Evolutionary conservation across 2,113 vertebrate species (phyloP).

Genomic region (Halcyon senegalensis): DNA sequence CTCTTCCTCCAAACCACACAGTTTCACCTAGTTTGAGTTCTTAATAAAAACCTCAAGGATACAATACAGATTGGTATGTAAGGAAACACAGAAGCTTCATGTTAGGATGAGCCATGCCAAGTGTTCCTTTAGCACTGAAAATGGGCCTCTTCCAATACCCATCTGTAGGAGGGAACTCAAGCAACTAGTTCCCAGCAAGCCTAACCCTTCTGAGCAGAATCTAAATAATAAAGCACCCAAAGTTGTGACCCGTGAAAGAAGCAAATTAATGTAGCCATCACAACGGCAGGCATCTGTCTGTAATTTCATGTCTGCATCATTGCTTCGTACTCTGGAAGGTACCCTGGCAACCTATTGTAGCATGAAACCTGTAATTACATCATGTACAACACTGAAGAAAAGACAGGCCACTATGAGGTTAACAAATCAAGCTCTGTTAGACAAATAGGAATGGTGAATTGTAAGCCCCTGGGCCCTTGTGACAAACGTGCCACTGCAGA

Average conservation of each 20-base stretch:
- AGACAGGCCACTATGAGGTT: not conserved
- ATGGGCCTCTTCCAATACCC: not conserved
- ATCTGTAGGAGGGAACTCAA: not conserved
- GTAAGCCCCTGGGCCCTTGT: not conserved
- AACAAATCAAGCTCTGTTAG: slow-evolving; percentile 2
- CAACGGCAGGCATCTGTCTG: not conserved
- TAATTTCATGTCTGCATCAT: not conserved
- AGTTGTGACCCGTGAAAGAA: not conserved
- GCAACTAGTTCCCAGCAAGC: not conserved
- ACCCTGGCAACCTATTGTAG: not conserved
- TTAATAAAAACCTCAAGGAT: not conserved
- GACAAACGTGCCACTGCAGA: not conserved
- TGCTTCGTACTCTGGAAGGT: not conserved
- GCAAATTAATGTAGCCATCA: not conserved
- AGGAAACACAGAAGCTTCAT: not conserved
- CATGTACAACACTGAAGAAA: not conserved
- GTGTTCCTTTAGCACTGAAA: not conserved
- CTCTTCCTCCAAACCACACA: not conserved
- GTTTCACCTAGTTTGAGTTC: not conserved
- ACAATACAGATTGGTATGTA: not conserved
- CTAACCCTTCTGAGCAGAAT: not conserved
- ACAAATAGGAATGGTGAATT: not conserved
- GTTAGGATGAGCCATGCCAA: not conserved
- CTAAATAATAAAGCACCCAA: not conserved
- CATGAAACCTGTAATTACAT: not conserved